Evolutionary conservation across 2,888 invertebrate species (phyloP).

Genomic region (Plebejus melissa): DNA sequence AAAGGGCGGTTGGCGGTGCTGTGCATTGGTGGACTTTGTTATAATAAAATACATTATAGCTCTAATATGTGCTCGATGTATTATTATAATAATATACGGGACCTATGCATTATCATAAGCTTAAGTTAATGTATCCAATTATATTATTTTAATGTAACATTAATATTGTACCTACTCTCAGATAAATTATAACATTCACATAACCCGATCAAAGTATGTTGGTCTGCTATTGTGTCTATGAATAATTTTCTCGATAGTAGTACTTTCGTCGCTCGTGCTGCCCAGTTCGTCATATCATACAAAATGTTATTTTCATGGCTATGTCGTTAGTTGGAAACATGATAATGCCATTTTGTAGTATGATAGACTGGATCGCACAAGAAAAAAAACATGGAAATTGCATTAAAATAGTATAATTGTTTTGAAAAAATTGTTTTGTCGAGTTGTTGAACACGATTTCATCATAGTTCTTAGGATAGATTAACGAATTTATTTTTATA

Average conservation of each 20-base stretch:
- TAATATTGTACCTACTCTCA: not conserved
- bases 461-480: not conserved
- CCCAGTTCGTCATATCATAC: too few species aligned
- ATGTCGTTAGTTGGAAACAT: too few species aligned
- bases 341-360: too few species aligned
- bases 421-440: not conserved
- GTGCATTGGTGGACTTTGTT: too few species aligned
- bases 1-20: not conserved
- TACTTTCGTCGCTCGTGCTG: too few species aligned
- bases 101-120: slow-evolving; percentile 2
- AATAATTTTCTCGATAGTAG: too few species aligned
- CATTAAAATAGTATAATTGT: not conserved
- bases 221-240: too few species aligned
- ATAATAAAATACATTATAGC: too few species aligned
- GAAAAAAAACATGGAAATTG: not conserved
- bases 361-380: not conserved
- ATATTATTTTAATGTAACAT: not conserved
- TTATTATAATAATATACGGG: not conserved
- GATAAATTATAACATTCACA: not conserved
- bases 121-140: not conserved
- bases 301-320: too few species aligned
- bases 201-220: too few species aligned
- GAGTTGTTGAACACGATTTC: slow-evolving; percentile 4
- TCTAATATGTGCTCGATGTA: not conserved
- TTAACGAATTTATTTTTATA: slow-evolving; percentile 1